Percentiles rank a stretch among this genome's conserved stretches.
phyloP scores from a whole-genome alignment of 2,888 invertebrate species.

The Orchestes rusci region DNA sequence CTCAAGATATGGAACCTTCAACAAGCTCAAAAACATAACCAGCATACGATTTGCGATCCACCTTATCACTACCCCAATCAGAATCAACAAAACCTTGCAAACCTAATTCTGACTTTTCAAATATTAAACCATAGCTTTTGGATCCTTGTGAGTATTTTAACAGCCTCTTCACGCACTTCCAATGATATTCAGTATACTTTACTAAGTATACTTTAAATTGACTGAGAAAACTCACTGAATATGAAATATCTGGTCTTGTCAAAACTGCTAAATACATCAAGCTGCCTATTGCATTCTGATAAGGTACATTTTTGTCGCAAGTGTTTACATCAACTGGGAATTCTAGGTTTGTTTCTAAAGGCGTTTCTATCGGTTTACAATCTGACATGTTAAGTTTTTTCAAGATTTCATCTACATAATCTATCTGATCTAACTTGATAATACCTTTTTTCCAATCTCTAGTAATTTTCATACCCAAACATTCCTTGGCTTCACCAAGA shows the following conservation, averaged over 20 bases:
- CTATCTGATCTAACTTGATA: slow-evolving; percentile 9
- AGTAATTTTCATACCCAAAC: slow-evolving; percentile 15
- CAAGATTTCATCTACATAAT: slow-evolving; percentile 1
- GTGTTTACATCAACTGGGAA: too few species aligned
- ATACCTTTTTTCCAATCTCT: slow-evolving; percentile 9
- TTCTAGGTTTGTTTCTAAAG: too few species aligned
- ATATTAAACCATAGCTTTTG: too few species aligned
- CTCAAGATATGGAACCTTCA: too few species aligned
- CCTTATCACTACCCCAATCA: slow-evolving; percentile 2
- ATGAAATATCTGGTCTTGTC: slow-evolving; percentile 23
- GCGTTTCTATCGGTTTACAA: not conserved
- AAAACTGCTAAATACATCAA: slow-evolving; percentile 23
- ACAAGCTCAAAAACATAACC: too few species aligned
- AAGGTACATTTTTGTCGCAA: too few species aligned
- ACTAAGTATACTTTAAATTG: slow-evolving; percentile 3
- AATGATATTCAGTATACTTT: slow-evolving; percentile 13
- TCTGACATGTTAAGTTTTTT: slow-evolving; percentile 1
- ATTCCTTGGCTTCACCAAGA: slow-evolving; percentile 15
- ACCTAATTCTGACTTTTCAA: slow-evolving; percentile 13
- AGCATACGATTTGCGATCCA: slow-evolving; percentile 1
- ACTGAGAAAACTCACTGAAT: slow-evolving; percentile 12
- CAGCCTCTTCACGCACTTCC: slow-evolving; percentile 16
- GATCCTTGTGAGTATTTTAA: too few species aligned
- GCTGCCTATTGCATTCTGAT: too few species aligned
- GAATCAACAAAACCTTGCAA: slow-evolving; percentile 9